Conservation (phyloP, 30 jellyfish, hydroid and myxozoan species). For the Aurelia sp. region DNA sequence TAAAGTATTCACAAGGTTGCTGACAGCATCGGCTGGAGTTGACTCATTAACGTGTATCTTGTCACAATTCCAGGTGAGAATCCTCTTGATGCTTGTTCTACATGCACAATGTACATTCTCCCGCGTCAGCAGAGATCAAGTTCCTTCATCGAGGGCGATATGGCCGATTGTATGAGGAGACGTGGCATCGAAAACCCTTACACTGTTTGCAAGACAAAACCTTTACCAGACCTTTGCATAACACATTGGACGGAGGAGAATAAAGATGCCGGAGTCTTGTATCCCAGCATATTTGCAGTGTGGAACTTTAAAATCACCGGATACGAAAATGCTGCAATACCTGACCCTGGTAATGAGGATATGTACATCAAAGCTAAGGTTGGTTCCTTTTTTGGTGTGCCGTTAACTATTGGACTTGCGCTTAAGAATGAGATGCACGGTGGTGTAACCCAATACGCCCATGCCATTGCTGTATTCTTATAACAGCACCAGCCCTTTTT, state of each 20-base stretch:
- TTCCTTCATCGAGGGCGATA: constrained; percentile 12
- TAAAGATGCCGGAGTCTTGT: constrained; percentile 12
- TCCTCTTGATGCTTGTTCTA: constrained; percentile 17
- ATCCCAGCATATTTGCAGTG: constrained; percentile 19
- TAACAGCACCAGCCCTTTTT: too few species aligned
- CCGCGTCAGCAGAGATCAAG: constrained; percentile 2
- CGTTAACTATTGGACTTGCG: too few species aligned
- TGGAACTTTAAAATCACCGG: constrained; percentile 9
- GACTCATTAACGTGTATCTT: too few species aligned
- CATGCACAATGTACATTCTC: neutral
- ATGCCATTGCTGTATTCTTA: too few species aligned
- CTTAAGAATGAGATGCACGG: too few species aligned
- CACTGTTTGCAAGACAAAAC: constrained; percentile 24
- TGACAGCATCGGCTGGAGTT: too few species aligned
- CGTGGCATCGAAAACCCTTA: constrained; percentile 21
- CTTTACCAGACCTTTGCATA: constrained; percentile 15
- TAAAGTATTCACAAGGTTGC: too few species aligned
- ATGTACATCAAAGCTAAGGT: constrained; percentile 23
- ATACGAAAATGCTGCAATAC: constrained; percentile 16
- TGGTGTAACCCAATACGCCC: too few species aligned
- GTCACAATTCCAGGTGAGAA: constrained; percentile 23
- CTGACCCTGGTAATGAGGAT: too few species aligned
- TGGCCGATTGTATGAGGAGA: constrained; percentile 6
- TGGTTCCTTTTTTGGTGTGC: too few species aligned
- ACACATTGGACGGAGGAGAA: neutral